Base-by-base conservation (phyloP, 1,140 invertebrate species). In the Drosophila nikananu region DNA sequence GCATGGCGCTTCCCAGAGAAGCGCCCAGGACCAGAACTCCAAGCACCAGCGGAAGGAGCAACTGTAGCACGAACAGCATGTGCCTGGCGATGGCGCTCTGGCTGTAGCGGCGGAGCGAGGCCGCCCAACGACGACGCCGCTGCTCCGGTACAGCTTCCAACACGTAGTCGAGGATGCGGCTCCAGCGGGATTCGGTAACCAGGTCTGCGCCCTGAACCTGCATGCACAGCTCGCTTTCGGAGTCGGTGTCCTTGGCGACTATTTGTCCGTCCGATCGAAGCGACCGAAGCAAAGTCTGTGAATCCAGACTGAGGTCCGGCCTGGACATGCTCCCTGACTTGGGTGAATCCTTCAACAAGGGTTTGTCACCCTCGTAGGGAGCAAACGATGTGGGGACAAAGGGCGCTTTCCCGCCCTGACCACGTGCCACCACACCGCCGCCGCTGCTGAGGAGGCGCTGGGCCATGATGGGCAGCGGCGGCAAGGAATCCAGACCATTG, bases 1-100 rank as follows among this genome's bases (percentile, higher is more conserved):
- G 39, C 10, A 57, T 25, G 6, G n/a, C 23, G 2, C 21, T 1
- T 6, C 27, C 19, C 9, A 71, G 0, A 0, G 21, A 13, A 32
- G 23, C 0, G 25, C n/a, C 23, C 9, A 42, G n/a, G 9, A 12
- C 5, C 12, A 35, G 1, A 1, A 9, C 21, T 9, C 17, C 46
- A 12, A 17, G 10, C 3, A 44, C 3, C 10, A 81, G 5, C 17
- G 57, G 12, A 51, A 3, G 17, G 0, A 89, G 15, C 25, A 87
- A 10, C 32, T 78, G 74, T 35, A 87, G 51, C 63, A 84, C 10
- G 60, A 87, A 12, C 49, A 84, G 44, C 55, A 79, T 9, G 44
- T 62, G 58, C 42, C 19, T 55, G 35, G 57, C 44, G 7, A 63
- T 23, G 5, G 46, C 39, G 19, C 37, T 54, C 44, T 59, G 17